Base-by-base conservation (phyloP, 2,113 vertebrate species). In the Forbesichthys agassizii region DNA sequence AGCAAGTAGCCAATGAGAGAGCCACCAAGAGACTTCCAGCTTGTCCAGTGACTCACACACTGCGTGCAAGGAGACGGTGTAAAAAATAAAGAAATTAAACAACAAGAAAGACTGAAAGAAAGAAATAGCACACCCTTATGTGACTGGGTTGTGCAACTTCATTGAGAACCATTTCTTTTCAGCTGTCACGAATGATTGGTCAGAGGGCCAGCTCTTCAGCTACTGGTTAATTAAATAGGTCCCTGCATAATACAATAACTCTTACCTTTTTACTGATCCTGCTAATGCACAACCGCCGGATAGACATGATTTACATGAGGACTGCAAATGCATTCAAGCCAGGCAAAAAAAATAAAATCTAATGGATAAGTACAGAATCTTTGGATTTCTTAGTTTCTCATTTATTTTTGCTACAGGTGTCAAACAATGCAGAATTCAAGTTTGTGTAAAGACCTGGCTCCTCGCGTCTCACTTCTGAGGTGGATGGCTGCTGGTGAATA, bases 391-490 rank as follows among this genome's bases (percentile, higher is more conserved):
- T 16, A 10, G 64, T 64, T 55, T 74, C 62, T 70, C 68, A 59
- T 18, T 46, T 47, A 46, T 56, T 69, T 91, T 88, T 80, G 87
- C 92, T 93, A 93, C 92, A 93, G 92, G 92, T 93, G 92, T 93
- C 92, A 93, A 93, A 93, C 89, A 93, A 92, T 92, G 92, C 91
- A 92, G 92, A 92, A 86, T 84, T 88, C 82, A 87, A 84, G 78
- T 89, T 78, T 54, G 51, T 75, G 68, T 57, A 54, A 51, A 61
- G 62, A 46, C 55, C 42, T 33, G 12, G 49, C 61, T 33, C 48
- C 54, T 54, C 63, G 71, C n/a, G 46, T 27, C 42, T 16, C 4
- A 2, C 12, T 55, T 55, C 14, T 55, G 53, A 56, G 54, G 9
- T 3, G 14, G 54, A n/a, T 9, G 9, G 14, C 8, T 5, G 54